phyloP scores from a whole-genome alignment of 2,797 vertebrate species.

The Morus bassanus region DNA sequence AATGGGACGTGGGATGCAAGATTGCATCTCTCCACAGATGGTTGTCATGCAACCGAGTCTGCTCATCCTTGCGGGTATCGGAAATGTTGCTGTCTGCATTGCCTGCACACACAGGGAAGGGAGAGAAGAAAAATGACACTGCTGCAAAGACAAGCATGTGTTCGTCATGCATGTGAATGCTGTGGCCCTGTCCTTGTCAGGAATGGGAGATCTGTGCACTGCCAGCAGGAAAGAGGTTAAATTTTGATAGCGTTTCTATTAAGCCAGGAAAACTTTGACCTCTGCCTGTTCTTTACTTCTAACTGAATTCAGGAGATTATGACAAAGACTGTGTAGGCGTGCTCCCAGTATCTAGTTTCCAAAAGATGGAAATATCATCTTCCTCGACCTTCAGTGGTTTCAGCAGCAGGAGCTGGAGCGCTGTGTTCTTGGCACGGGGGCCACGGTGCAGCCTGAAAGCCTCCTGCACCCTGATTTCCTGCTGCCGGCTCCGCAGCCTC shows the following conservation, averaged over 20 bases:
- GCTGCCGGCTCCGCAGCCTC: background rate
- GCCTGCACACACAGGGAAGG: background rate
- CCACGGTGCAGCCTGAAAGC: background rate
- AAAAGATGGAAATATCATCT: constrained; percentile 67
- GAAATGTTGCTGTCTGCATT: background rate
- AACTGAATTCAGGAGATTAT: constrained; percentile 48
- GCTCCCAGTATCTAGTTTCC: constrained; percentile 55
- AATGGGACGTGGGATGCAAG: rapidly evolving
- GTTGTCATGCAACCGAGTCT: background rate
- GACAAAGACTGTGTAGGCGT: constrained; percentile 62
- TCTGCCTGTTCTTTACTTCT: constrained; percentile 42
- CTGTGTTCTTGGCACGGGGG: background rate
- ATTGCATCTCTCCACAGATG: background rate
- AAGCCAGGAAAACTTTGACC: constrained; percentile 51
- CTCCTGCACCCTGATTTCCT: background rate
- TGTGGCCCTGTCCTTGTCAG: background rate
- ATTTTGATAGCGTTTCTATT: background rate
- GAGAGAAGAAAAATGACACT: background rate
- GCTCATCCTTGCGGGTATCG: background rate
- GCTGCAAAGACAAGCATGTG: background rate
- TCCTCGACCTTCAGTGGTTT: constrained; percentile 17
- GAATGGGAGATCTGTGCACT: background rate
- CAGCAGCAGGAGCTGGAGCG: background rate
- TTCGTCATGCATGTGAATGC: rapidly evolving
- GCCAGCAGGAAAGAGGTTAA: constrained; percentile 57